Conservation (phyloP, 2,888 invertebrate species). For the Zaprionus obscuricornis region DNA sequence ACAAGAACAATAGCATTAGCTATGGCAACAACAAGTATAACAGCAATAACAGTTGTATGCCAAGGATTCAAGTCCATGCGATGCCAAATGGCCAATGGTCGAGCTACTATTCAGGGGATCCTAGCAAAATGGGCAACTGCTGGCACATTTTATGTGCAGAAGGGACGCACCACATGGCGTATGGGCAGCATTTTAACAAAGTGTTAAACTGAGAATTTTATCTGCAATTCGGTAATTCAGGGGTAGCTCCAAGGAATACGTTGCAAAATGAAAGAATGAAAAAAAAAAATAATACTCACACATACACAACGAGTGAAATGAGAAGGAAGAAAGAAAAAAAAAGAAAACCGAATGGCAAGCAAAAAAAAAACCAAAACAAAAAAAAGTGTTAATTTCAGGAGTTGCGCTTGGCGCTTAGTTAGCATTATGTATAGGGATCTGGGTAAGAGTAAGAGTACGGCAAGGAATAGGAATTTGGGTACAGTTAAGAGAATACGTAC, state of each 20-base stretch:
- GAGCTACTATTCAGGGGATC: background rate
- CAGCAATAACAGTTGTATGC: conserved; percentile 17
- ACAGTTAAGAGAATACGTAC: conserved; percentile 11
- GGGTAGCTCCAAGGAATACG: conserved; percentile 64
- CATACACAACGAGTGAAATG: too few relatives aligned
- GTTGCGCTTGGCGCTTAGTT: conserved; percentile 66
- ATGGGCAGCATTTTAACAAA: conserved; percentile 75
- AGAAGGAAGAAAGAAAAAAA: too few relatives aligned
- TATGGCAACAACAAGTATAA: conserved; percentile 13
- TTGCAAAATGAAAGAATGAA: conserved; percentile 14
- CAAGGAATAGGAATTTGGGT: conserved; percentile 6
- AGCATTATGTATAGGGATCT: conserved; percentile 61
- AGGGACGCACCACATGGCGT: conserved; percentile 67
- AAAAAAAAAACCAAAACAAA: conserved; percentile 21
- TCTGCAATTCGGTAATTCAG: conserved; percentile 76
- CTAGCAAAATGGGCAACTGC: conserved; percentile 42
- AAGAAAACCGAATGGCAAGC: conserved; percentile 6
- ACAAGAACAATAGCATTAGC: conserved; percentile 12
- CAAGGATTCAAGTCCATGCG: conserved; percentile 21
- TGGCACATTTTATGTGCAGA: conserved; percentile 67
- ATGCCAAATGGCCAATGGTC: conserved; percentile 33
- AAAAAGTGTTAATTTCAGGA: conserved; percentile 72
- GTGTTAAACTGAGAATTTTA: conserved; percentile 79
- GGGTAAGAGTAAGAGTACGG: conserved; percentile 6
- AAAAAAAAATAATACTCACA: background rate